Evolutionary conservation across 2,888 invertebrate genomes (phyloP), one percentile per base, ranked within the genome.

Genomic region (Xanthorhoe spadicearia): DNA sequence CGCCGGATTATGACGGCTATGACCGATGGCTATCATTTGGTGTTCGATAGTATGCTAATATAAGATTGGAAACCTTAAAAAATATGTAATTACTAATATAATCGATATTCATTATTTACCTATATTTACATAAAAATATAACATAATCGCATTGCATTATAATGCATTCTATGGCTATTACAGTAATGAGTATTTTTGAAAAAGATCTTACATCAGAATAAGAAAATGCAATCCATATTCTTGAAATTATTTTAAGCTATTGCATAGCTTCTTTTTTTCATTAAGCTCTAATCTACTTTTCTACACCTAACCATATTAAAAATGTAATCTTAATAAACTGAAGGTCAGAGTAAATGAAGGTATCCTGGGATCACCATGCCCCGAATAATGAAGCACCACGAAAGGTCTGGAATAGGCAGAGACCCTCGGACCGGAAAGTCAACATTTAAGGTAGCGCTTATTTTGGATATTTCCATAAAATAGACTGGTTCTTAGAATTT

Each of bases 1-100:
- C 70, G 72, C 71, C 48, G 66, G 79, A 83, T 83, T 84, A 83
- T 82, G 78, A 72, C 75, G 75, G 64, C 70, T 73, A 67, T 73
- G 73, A 77, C 75, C 77, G 67, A 70, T 69, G 65, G 17, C 13
- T 32, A 32, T 18, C 18, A 13, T 10, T 10, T 49, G 19, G 15
- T 48, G 15, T 48, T 61, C 46, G 55, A 66, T 66, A 66, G 66
- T 43, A 13, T 43, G 13, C 10, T 43, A 13, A 13, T 43, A 13
- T 2, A 13, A 13, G 38, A 43, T 38, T 38, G 13, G 13, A 9
- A 38, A 38, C 5, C 32, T 7, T 32, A 32, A 32, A 32, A 32
- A 32, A 32, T 32, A 32, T 4, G 23, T 23, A 23, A 23, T 1
- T 23, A 23, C n/a, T n/a, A n/a, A n/a, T n/a, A n/a, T n/a, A n/a